Conservation (phyloP, 2,888 invertebrate genomes). For the Eupelmus urozonus region DNA sequence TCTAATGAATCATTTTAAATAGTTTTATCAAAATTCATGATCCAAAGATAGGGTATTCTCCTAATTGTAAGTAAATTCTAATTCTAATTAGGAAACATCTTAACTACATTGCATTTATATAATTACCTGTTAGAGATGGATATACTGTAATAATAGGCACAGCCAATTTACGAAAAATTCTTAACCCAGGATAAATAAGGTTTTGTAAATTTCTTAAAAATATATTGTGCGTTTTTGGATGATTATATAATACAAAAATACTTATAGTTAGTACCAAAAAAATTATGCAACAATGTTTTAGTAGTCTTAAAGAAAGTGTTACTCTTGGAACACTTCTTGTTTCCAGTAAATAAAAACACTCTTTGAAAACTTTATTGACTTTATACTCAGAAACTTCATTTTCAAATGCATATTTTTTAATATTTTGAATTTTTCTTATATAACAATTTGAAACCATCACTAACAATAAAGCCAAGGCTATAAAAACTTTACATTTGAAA, state of each 20-base stretch:
- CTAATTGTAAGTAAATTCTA: neutral
- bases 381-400: slow-evolving; percentile 82
- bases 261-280: slow-evolving; percentile 75
- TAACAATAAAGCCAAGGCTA: neutral
- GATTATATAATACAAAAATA: slow-evolving; percentile 78
- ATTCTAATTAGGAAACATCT: neutral
- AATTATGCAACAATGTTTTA: slow-evolving; percentile 66
- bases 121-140: slow-evolving; percentile 85
- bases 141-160: slow-evolving; percentile 87
- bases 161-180: slow-evolving; percentile 84
- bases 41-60: too few relatives aligned
- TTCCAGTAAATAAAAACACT: slow-evolving; percentile 79
- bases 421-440: slow-evolving; percentile 78
- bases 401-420: slow-evolving; percentile 81
- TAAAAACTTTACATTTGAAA: too few relatives aligned
- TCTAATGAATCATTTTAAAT: too few relatives aligned
- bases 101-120: neutral
- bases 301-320: slow-evolving; percentile 41
- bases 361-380: slow-evolving; percentile 81
- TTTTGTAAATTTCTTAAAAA: slow-evolving; percentile 87
- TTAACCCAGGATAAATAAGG: slow-evolving; percentile 89
- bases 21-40: too few relatives aligned
- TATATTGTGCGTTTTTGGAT: slow-evolving; percentile 83
- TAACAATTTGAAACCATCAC: slow-evolving; percentile 61
- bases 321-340: slow-evolving; percentile 64